These are phyloP conservation scores for Vulpes ferrilata DNA, from an alignment of 2,113 vertebrate genomes.

Conservation along the genomic window DNA sequence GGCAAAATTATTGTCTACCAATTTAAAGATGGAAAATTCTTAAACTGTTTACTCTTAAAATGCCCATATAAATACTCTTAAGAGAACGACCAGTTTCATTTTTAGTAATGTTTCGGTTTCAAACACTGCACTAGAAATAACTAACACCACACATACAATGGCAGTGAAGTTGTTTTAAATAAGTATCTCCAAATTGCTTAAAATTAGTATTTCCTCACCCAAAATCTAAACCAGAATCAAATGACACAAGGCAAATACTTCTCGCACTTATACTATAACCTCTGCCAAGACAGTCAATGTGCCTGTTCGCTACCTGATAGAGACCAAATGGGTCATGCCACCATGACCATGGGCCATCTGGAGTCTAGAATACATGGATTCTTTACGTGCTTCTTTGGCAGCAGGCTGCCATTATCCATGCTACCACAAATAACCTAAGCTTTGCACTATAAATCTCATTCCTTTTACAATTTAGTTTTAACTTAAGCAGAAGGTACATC, in stretches of 20 bases:
- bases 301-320: neutral
- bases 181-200: neutral
- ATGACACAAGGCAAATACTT: neutral
- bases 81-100: conserved; percentile 52
- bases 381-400: neutral
- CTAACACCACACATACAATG: neutral
- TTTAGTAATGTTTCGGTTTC: conserved; percentile 59
- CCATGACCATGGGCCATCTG: neutral
- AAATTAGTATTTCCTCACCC: conserved; percentile 25
- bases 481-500: conserved; percentile 13
- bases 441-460: neutral
- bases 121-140: conserved; percentile 53
- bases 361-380: neutral
- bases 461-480: conserved; percentile 11
- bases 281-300: neutral
- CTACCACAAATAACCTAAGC: neutral
- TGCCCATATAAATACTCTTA: conserved; percentile 41
- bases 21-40: conserved; percentile 28
- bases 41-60: conserved; percentile 53
- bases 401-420: neutral
- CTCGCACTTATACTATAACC: neutral
- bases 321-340: neutral
- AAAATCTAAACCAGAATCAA: conserved; percentile 38
- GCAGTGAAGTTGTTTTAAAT: conserved; percentile 13
- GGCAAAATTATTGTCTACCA: neutral